Base-by-base conservation (phyloP, 2,113 vertebrate species). In the Gobius niger region DNA sequence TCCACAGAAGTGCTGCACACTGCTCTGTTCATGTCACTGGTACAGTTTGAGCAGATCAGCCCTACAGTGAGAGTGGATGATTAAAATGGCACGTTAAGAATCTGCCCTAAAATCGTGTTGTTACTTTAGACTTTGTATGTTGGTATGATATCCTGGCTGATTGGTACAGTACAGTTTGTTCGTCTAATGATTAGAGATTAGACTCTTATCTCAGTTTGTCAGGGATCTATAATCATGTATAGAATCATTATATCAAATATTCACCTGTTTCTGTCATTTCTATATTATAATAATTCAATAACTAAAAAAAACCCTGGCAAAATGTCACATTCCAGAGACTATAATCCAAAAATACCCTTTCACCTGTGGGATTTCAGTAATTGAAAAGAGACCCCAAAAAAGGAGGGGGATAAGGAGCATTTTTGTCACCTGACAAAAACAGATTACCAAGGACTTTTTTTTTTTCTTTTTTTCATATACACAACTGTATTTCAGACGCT, bases 311-410 rank as follows among this genome's bases (percentile, higher is more conserved):
- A 52, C 49, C 65, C 44, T 49, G 65, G 49, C n/a, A 50, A 44
- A 44, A 41, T 67, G 67, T 68, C 68, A 82, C 46, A 75, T 63
- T 67, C 68, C 69, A 77, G 60, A 68, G 44, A 52, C 16, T 67
- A 75, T 59, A 67, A 70, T 70, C 62, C 67, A 7, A 59, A 61
- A 44, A 72, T 77, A 83, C 15, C n/a, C 67, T 24, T 65, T 76
- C 52, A 74, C 16, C 63, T 68, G 62, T 19, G 65, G 76, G 65
- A 77, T 82, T 82, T 80, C 44, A 68, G 62, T 79, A 57, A 75
- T 75, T 84, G 69, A 80, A 87, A 82, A 80, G 7, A 52, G 49
- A 46, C 60, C 24, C 24, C 24, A 24, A 75, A 60, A 59, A 60
- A 56, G 9, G 16, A 19, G 51, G 3, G 5, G 47, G 8, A 62